Percentiles rank a stretch among this genome's conserved stretches.
Evolutionary conservation across 2,797 vertebrate species (phyloP).

Genomic region (Morelia viridis): DNA sequence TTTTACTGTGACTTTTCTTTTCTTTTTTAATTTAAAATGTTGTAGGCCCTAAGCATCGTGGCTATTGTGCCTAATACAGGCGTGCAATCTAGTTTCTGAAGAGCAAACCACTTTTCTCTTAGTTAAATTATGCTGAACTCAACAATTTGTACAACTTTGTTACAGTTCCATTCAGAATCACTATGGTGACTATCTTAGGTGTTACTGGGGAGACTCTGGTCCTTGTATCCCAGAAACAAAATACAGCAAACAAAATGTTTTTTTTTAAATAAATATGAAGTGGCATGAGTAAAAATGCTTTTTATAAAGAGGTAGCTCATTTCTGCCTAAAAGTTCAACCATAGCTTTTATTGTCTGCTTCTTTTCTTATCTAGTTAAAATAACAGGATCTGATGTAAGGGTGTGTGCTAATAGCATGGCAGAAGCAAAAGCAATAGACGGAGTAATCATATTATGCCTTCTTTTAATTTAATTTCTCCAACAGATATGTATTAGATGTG

Average conservation of each 20-base stretch:
- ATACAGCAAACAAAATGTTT: neutral
- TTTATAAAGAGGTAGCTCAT: neutral
- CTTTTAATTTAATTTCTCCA: slow-evolving; percentile 39
- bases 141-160: neutral
- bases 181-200: neutral
- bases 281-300: neutral
- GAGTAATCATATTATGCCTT: slow-evolving; percentile 28
- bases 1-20: neutral
- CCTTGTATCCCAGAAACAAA: slow-evolving; percentile 11
- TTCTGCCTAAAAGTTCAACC: slow-evolving; percentile 18
- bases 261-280: neutral
- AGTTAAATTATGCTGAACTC: neutral
- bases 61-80: neutral
- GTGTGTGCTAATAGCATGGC: slow-evolving; percentile 3
- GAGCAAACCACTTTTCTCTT: neutral
- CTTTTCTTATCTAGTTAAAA: neutral
- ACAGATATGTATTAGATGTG: slow-evolving; percentile 9
- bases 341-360: slow-evolving; percentile 12
- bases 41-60: neutral
- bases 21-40: neutral
- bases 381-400: slow-evolving; percentile 14
- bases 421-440: slow-evolving; percentile 29
- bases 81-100: neutral
- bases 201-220: neutral
- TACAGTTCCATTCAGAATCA: neutral